Evolutionary conservation across 2,113 vertebrate species (phyloP).

Genomic region (Steatornis caripensis): DNA sequence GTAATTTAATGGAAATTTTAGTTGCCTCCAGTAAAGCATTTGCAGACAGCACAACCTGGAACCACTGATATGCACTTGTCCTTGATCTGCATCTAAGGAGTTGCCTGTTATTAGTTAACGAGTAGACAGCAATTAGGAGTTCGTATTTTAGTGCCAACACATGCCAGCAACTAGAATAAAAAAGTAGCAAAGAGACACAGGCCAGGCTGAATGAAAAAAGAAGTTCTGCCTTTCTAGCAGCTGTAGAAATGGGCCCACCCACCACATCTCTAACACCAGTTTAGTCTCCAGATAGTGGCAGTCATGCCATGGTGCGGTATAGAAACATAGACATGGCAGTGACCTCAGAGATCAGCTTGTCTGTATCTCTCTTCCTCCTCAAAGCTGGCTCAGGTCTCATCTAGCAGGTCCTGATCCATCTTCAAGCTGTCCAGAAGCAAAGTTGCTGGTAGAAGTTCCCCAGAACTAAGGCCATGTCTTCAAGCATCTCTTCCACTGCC

Average conservation of each 20-base stretch:
- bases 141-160: neutral
- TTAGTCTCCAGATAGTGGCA: neutral
- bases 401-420: neutral
- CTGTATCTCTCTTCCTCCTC: neutral
- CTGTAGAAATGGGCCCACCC: neutral
- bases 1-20: neutral
- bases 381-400: neutral
- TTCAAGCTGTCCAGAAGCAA: neutral
- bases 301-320: accelerated
- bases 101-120: conserved; percentile 7
- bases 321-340: neutral
- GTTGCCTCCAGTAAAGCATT: neutral
- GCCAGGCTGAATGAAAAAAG: neutral
- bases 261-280: neutral
- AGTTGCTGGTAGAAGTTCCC: neutral
- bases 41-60: neutral
- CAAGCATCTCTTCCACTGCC: neutral
- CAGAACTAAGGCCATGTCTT: neutral
- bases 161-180: neutral
- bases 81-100: neutral
- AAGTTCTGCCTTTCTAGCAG: neutral
- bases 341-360: neutral
- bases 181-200: neutral
- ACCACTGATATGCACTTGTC: neutral
- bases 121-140: neutral